phyloP scores from a whole-genome alignment of 2,888 invertebrate species.

The Arrhopalites spinosus region DNA sequence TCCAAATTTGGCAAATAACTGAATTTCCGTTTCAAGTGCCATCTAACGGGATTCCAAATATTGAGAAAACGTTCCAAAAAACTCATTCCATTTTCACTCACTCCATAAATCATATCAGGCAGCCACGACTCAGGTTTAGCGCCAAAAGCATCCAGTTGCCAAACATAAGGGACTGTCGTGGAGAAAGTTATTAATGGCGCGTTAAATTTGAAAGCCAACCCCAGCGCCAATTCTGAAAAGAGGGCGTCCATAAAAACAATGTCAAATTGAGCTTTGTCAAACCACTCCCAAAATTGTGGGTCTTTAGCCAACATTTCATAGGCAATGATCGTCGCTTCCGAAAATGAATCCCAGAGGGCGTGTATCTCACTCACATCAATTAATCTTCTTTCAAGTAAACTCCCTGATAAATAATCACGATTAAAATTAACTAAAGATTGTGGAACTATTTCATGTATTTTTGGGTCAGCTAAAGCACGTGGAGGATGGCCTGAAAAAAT shows the following conservation, averaged over 20 bases:
- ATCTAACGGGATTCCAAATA: too few species aligned
- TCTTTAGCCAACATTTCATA: constrained; percentile 6
- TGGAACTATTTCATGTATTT: constrained; percentile 19
- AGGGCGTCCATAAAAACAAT: constrained; percentile 46
- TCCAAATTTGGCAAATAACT: constrained; percentile 46
- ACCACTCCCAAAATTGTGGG: constrained; percentile 35
- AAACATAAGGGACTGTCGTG: constrained; percentile 41
- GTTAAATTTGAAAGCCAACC: constrained; percentile 39
- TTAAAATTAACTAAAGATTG: not conserved
- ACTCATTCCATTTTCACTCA: too few species aligned
- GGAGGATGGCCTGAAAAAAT: constrained; percentile 43
- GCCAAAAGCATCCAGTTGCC: constrained; percentile 44
- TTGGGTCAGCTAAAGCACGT: constrained; percentile 19
- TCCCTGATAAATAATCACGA: not conserved
- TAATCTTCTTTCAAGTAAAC: not conserved
- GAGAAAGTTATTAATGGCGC: constrained; percentile 44
- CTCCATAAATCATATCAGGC: too few species aligned
- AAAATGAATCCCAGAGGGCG: not conserved
- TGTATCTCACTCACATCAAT: not conserved
- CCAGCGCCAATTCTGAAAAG: constrained; percentile 44
- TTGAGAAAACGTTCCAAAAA: too few species aligned
- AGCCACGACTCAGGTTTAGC: too few species aligned
- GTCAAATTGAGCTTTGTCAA: constrained; percentile 37
- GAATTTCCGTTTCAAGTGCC: constrained; percentile 23
- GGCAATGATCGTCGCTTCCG: not conserved